A percentile compares a stretch with the other conserved stretches of the same genome.
Evolutionary conservation across 1,140 invertebrate species (phyloP).

Genomic region (Leptinotarsa lineolata): DNA sequence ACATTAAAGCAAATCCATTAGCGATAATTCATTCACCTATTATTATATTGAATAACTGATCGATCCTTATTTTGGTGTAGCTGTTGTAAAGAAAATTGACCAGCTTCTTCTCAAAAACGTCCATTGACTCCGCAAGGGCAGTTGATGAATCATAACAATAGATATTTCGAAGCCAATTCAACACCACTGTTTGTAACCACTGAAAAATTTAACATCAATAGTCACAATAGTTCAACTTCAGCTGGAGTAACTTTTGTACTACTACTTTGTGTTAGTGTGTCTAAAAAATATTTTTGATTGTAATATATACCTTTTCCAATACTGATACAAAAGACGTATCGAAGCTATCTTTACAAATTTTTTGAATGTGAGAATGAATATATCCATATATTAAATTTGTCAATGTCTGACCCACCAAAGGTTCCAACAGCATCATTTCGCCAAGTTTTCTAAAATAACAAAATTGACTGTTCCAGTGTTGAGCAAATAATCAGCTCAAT

Average conservation of each 20-base stretch:
- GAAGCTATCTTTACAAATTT: constrained; percentile 41
- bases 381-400: constrained; percentile 37
- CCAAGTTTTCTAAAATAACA: constrained; percentile 42
- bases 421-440: constrained; percentile 38
- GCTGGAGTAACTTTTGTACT: too few relatives aligned
- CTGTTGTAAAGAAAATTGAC: constrained; percentile 85
- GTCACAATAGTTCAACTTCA: not conserved
- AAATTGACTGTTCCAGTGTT: too few relatives aligned
- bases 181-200: constrained; percentile 83
- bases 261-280: too few relatives aligned
- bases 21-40: constrained; percentile 65
- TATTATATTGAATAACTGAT: constrained; percentile 94
- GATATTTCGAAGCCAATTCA: constrained; percentile 81
- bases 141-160: constrained; percentile 68
- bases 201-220: constrained; percentile 48
- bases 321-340: constrained; percentile 35
- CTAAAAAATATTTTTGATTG: too few relatives aligned
- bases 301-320: constrained; percentile 36
- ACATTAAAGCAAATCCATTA: not conserved
- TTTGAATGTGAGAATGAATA: constrained; percentile 39
- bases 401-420: constrained; percentile 37
- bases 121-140: constrained; percentile 62
- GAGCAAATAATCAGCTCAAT: too few relatives aligned
- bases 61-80: constrained; percentile 85
- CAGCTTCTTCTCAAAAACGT: constrained; percentile 78